phyloP scores from a whole-genome alignment of 2,113 vertebrate species.

The human (Homo sapiens) region DNA sequence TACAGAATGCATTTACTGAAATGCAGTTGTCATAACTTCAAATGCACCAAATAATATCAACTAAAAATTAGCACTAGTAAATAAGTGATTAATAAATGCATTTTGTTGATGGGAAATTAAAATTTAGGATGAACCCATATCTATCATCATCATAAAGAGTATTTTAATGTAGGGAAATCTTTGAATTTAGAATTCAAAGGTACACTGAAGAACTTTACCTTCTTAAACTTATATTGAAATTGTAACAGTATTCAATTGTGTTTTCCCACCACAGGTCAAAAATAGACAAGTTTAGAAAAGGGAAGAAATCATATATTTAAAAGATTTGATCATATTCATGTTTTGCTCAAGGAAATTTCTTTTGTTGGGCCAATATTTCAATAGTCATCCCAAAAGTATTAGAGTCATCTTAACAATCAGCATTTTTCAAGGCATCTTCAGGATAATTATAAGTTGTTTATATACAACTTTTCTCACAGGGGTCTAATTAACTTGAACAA shows the following conservation, averaged over 20 bases:
- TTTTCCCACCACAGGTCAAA: background rate
- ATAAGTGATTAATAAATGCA: background rate
- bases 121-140: background rate
- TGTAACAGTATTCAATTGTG: background rate
- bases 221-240: conserved; percentile 19
- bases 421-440: background rate
- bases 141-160: background rate
- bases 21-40: background rate
- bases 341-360: background rate
- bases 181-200: conserved; percentile 25
- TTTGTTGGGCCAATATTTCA: conserved; percentile 1
- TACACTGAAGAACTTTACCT: background rate
- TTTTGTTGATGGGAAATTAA: conserved; percentile 46
- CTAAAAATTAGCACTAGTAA: background rate
- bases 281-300: background rate
- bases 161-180: background rate
- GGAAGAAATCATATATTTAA: background rate
- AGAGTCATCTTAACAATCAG: background rate
- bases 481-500: background rate
- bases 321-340: background rate
- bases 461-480: background rate
- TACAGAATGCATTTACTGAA: background rate
- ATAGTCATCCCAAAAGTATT: conserved; percentile 27
- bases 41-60: background rate
- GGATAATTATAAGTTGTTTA: background rate